A percentile compares a stretch with the other conserved stretches of the same genome.
Evolutionary conservation across 2,797 vertebrate genomes (phyloP).

Genomic region (Lagodon rhomboides): DNA sequence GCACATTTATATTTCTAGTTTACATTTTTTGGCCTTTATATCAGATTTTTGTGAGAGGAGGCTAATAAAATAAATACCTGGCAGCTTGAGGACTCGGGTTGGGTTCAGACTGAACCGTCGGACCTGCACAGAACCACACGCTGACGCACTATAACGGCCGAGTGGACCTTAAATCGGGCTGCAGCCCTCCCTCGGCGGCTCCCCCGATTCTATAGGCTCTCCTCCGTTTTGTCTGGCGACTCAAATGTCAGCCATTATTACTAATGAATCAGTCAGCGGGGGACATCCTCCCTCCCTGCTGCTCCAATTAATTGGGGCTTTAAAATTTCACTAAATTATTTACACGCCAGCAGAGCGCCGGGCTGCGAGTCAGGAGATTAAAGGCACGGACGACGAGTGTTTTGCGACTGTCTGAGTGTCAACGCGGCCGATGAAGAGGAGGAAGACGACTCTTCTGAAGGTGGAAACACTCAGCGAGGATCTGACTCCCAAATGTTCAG

Average conservation of each 20-base stretch:
- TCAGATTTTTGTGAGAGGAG: too few species aligned
- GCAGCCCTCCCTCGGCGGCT: background rate
- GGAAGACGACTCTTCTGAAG: background rate
- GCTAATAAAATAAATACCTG: too few species aligned
- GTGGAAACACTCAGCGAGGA: background rate
- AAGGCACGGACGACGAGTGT: constrained; percentile 39
- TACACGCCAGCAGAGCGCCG: constrained; percentile 71
- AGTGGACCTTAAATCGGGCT: background rate
- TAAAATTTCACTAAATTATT: constrained; percentile 87
- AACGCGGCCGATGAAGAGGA: background rate
- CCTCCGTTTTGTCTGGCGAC: constrained; percentile 55
- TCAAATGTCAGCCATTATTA: constrained; percentile 86
- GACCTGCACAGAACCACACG: background rate
- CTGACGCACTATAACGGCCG: background rate
- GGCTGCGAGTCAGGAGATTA: constrained; percentile 61
- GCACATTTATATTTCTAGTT: too few species aligned
- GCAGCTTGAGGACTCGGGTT: background rate
- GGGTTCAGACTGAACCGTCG: background rate
- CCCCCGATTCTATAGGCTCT: constrained; percentile 43
- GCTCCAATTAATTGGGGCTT: constrained; percentile 83
- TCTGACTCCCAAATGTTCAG: background rate
- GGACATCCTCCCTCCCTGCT: constrained; percentile 80
- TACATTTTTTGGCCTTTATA: too few species aligned
- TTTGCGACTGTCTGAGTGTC: constrained; percentile 13
- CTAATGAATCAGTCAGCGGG: constrained; percentile 82